Evolutionary conservation across 2,113 vertebrate species (phyloP).

Genomic region (Carassius carassius): DNA sequence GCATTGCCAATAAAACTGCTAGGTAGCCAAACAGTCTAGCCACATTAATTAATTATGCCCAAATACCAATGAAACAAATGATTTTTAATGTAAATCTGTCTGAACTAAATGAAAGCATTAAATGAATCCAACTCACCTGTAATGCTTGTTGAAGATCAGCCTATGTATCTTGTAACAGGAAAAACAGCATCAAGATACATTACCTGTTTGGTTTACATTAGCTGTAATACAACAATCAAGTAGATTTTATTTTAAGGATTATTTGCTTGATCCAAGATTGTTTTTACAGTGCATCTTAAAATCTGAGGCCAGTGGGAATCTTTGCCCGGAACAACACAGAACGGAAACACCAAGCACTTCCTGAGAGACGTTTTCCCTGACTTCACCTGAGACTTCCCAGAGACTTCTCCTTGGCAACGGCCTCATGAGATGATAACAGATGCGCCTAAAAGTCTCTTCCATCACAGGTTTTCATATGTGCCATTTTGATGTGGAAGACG

Average conservation of each 20-base stretch:
- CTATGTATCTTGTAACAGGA: not conserved
- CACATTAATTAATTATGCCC: not conserved
- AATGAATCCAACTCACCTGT: not conserved
- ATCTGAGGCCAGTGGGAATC: not conserved
- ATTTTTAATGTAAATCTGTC: not conserved
- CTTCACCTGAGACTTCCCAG: not conserved
- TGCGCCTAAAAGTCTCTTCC: not conserved
- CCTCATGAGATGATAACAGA: not conserved
- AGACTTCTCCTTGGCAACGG: slow-evolving; percentile 2
- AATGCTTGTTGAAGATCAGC: not conserved
- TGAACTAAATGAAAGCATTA: not conserved
- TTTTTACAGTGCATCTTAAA: slow-evolving; percentile 5
- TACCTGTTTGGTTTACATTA: not conserved
- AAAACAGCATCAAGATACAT: not conserved
- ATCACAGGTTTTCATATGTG: not conserved
- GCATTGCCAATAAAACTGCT: not conserved
- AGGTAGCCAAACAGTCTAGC: not conserved
- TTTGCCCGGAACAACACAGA: not conserved
- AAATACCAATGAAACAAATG: not conserved
- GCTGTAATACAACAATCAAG: not conserved
- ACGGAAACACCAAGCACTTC: not conserved
- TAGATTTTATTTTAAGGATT: not conserved
- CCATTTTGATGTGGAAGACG: not conserved
- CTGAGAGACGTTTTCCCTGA: not conserved
- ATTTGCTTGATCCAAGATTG: not conserved